Base-by-base conservation (phyloP, 2,113 vertebrate genomes). In the Lepisosteus osseus region DNA sequence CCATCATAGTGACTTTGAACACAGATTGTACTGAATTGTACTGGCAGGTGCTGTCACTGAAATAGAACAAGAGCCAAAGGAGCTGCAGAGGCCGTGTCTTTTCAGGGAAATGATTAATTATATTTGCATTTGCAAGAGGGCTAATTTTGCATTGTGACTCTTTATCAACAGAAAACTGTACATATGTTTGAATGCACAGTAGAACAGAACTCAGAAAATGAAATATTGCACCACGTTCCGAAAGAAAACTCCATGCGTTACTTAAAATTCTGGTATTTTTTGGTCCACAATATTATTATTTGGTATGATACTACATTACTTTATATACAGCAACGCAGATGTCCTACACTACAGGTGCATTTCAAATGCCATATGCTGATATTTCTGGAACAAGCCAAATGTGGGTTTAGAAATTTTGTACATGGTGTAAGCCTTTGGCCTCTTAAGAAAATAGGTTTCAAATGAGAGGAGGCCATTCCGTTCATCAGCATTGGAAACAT, bases 361-460 rank as follows among this genome's bases (percentile, higher is more conserved):
- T 67, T 79, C 68, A 70, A 71, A 51, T 72, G 68, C 78, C 82
- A 79, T 78, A 73, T 80, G 78, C 47, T 55, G 54, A 70, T 73
- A 68, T 62, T 54, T 29, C 51, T 56, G 74, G 74, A 56, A 71
- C 57, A 15, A 73, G 77, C 75, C 76, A 78, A 78, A 82, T 67
- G 6, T 54, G 51, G 62, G 76, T 85, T 78, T 71, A 77, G 65
- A 57, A 76, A 82, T 75, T 66, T 55, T 69, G 45, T 73, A 29
- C 29, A 29, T 29, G 29, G 29, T 29, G 29, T 29, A 29, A 29
- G 29, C 29, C 29, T 29, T 29, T 29, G 29, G 29, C 29, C 29
- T 29, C 29, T 29, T 29, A 29, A 29, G 29, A 29, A 29, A 29
- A 29, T 29, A 29, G 29, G 29, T 29, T 29, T 29, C 29, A 29